Percentiles rank a stretch among this genome's conserved stretches.
phyloP scores from a whole-genome alignment of 2,797 vertebrate species.

The Emydoidea blandingii region DNA sequence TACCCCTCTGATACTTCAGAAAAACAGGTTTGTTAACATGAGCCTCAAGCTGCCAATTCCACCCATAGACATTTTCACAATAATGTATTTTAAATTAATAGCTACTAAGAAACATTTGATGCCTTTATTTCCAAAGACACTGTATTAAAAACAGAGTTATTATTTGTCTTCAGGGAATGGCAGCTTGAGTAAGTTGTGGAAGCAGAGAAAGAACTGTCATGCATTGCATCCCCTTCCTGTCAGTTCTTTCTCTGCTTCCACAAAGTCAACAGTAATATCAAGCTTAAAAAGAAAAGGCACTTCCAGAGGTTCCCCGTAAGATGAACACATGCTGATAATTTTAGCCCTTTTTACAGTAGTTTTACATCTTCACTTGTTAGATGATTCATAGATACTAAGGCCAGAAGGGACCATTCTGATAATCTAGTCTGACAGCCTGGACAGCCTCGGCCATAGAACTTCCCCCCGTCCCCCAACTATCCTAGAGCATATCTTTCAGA shows the following conservation, averaged over 20 bases:
- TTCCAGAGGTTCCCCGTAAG: not conserved
- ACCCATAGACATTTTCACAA: not conserved
- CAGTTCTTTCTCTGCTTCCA: no score
- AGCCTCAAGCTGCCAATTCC: not conserved
- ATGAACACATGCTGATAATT: not conserved
- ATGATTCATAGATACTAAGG: not conserved
- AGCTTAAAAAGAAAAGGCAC: not conserved
- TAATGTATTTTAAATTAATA: not conserved
- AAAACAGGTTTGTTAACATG: not conserved
- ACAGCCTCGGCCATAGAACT: not conserved
- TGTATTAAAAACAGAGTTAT: not conserved
- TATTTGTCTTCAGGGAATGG: not conserved
- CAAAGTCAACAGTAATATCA: not conserved
- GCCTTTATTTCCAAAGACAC: not conserved
- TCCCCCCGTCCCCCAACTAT: not conserved
- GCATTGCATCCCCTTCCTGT: no score
- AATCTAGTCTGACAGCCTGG: not conserved
- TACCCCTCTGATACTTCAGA: not conserved
- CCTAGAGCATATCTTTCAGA: not conserved
- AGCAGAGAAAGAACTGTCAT: no score
- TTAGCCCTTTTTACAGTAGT: not conserved
- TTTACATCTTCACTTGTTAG: not conserved
- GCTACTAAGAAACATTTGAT: not conserved
- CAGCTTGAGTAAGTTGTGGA: not conserved
- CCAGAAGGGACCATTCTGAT: not conserved